Percentiles rank a stretch among this genome's conserved stretches.
Evolutionary conservation across 1,140 invertebrate genomes (phyloP).

Genomic region (Acromyrmex echinatior): DNA sequence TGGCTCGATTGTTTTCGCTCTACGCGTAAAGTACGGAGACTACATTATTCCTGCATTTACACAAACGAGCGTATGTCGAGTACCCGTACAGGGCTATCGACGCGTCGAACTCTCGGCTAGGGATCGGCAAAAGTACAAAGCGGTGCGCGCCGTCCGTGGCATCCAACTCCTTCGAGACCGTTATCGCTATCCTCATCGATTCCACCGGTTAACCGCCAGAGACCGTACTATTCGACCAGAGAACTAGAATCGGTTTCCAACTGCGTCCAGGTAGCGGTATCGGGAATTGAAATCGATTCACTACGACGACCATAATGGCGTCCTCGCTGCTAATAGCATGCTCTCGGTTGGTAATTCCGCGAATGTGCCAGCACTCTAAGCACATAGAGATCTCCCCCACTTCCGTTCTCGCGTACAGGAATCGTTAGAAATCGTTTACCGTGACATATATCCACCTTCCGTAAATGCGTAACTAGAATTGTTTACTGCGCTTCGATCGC

Average conservation of each 20-base stretch:
- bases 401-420: neutral
- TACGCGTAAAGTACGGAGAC: neutral
- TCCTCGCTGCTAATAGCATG: slow-evolving; percentile 65
- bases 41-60: slow-evolving; percentile 37
- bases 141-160: slow-evolving; percentile 28
- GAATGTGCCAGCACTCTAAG: slow-evolving; percentile 48
- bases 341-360: slow-evolving; percentile 63
- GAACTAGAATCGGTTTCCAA: slow-evolving; percentile 68
- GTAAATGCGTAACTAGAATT: slow-evolving; percentile 31
- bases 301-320: slow-evolving; percentile 71
- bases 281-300: slow-evolving; percentile 77
- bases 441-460: slow-evolving; percentile 26
- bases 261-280: slow-evolving; percentile 65
- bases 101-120: slow-evolving; percentile 35
- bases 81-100: neutral
- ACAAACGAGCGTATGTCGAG: neutral
- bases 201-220: slow-evolving; percentile 53
- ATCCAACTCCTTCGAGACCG: slow-evolving; percentile 60
- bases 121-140: slow-evolving; percentile 52
- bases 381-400: neutral
- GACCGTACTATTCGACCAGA: slow-evolving; percentile 52
- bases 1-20: neutral
- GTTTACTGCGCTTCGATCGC: neutral
- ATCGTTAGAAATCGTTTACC: slow-evolving; percentile 58
- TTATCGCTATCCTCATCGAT: slow-evolving; percentile 62